Conservation (phyloP, 1,140 invertebrate species). For the Drosophila seguyi region DNA sequence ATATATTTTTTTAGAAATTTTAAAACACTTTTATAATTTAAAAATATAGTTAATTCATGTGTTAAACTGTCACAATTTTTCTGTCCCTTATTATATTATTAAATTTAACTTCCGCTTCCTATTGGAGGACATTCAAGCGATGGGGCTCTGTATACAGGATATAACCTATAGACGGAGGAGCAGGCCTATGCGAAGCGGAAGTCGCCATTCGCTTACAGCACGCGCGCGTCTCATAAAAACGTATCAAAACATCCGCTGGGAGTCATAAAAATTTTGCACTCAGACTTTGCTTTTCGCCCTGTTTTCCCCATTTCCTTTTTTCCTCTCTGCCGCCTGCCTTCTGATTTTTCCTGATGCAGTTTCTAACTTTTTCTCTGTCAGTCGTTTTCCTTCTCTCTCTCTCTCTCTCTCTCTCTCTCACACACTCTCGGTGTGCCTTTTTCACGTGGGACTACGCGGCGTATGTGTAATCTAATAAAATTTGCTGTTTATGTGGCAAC, state of each 20-base stretch:
- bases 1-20: neutral
- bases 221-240: slow-evolving; percentile 84
- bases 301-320: slow-evolving; percentile 2
- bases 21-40: neutral
- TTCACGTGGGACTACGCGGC: slow-evolving; percentile 49
- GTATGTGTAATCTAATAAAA: slow-evolving; percentile 84
- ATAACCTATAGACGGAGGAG: slow-evolving; percentile 13
- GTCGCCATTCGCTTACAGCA: slow-evolving; percentile 76
- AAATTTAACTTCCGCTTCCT: slow-evolving; percentile 46
- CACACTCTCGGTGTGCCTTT: neutral
- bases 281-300: slow-evolving; percentile 56
- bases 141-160: neutral
- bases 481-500: slow-evolving; percentile 81
- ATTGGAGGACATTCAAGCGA: slow-evolving; percentile 63
- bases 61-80: neutral
- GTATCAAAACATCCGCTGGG: slow-evolving; percentile 82
- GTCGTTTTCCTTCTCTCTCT: neutral
- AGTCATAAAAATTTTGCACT: slow-evolving; percentile 84
- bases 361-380: slow-evolving; percentile 23
- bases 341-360: slow-evolving; percentile 34
- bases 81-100: neutral
- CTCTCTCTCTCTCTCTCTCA: neutral
- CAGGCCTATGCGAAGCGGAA: slow-evolving; percentile 47
- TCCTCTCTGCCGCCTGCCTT: slow-evolving; percentile 24
- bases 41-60: neutral